These are phyloP conservation scores for Mustela lutreola DNA, from an alignment of 2,113 vertebrate genomes.

Conservation along the genomic window DNA sequence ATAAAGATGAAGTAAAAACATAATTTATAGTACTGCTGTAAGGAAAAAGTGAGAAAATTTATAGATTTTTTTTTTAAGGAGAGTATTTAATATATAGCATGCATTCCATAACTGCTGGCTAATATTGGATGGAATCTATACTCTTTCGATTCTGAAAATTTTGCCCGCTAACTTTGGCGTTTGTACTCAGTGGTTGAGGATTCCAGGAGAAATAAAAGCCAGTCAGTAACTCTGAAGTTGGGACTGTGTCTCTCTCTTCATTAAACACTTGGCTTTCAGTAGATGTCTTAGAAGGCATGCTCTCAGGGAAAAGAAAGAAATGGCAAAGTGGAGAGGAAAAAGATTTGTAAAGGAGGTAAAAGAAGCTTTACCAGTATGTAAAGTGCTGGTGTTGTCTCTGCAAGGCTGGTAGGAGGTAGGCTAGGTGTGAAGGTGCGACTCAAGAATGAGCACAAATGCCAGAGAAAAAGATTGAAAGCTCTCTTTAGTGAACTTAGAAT, in stretches of 20 bases:
- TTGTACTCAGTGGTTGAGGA: background rate
- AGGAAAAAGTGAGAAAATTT: background rate
- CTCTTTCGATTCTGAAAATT: background rate
- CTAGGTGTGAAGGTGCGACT: background rate
- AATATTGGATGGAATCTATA: background rate
- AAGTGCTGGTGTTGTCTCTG: background rate
- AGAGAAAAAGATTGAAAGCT: background rate
- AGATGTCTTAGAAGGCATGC: background rate
- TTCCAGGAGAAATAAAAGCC: constrained; percentile 34
- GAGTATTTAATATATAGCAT: background rate
- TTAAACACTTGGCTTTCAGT: background rate
- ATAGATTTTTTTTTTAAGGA: background rate
- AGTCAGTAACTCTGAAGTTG: background rate
- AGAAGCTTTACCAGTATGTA: background rate
- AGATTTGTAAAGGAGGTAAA: background rate
- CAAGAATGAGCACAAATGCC: constrained; percentile 36
- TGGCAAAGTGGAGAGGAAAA: background rate
- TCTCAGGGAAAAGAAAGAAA: background rate
- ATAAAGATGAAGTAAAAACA: background rate
- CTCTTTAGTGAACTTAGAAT: background rate
- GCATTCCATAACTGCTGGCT: background rate
- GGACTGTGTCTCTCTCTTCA: background rate
- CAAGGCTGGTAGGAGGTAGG: background rate
- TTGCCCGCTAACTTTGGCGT: background rate
- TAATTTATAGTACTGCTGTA: background rate